phyloP scores from a whole-genome alignment of 1,140 invertebrate genomes.

The Neelides sp. region DNA sequence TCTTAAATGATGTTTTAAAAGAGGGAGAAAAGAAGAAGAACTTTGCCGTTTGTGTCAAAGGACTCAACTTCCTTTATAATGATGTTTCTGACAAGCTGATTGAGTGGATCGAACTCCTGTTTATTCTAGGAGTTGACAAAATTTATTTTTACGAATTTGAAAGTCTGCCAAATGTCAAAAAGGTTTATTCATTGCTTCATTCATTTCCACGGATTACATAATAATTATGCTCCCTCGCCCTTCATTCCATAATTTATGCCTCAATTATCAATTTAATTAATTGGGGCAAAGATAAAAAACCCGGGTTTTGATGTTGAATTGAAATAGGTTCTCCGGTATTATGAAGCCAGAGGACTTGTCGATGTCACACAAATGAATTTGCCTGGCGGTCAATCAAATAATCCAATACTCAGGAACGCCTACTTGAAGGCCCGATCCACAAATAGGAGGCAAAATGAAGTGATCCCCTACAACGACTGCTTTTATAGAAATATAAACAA shows the following conservation, averaged over 20 bases:
- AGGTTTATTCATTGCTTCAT: constrained; percentile 33
- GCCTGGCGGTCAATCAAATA: constrained; percentile 41
- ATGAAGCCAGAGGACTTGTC: constrained; percentile 35
- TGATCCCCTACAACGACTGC: constrained; percentile 47
- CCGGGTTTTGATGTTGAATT: too few relatives aligned
- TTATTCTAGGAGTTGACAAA: constrained; percentile 41
- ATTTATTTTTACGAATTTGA: constrained; percentile 43
- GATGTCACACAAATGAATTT: constrained; percentile 38
- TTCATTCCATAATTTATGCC: neutral
- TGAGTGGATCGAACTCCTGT: constrained; percentile 43
- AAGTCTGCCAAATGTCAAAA: constrained; percentile 39
- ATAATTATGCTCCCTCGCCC: neutral
- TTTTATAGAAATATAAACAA: constrained; percentile 41
- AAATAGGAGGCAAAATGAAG: constrained; percentile 42
- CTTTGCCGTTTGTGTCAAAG: constrained; percentile 46
- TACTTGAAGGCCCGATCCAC: constrained; percentile 36
- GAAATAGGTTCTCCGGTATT: constrained; percentile 35
- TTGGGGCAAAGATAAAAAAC: neutral
- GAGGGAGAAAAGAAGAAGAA: constrained; percentile 33
- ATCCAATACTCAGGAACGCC: constrained; percentile 35
- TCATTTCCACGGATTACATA: neutral
- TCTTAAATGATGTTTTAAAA: constrained; percentile 33
- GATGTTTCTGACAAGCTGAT: constrained; percentile 39
- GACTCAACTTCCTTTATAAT: constrained; percentile 40
- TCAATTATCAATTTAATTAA: neutral